A percentile compares a stretch with the other conserved stretches of the same genome.
Evolutionary conservation across 2,888 invertebrate species (phyloP).

Genomic region (Sympetrum striolatum): DNA sequence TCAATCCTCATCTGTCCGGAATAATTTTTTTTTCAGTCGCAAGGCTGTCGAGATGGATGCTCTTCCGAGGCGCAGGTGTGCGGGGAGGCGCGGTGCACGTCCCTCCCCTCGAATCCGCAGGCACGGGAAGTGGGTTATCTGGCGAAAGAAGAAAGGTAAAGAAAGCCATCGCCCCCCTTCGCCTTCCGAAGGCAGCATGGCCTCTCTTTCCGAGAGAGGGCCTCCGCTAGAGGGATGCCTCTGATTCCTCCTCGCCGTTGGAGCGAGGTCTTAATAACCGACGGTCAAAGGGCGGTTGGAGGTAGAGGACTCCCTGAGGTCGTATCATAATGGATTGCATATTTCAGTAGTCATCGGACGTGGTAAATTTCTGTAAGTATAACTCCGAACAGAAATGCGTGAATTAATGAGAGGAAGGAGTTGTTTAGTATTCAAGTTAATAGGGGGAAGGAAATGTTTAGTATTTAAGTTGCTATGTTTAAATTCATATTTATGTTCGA

Average conservation of each 20-base stretch:
- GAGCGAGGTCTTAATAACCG: too few relatives aligned
- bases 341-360: too few relatives aligned
- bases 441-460: too few relatives aligned
- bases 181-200: neutral
- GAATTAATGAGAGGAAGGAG: too few relatives aligned
- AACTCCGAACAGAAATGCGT: too few relatives aligned
- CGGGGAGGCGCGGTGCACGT: neutral
- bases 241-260: neutral
- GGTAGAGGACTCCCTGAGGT: too few relatives aligned
- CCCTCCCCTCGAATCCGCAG: neutral
- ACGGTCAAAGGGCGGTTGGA: too few relatives aligned
- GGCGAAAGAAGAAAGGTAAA: neutral
- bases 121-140: neutral
- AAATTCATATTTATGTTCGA: too few relatives aligned
- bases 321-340: too few relatives aligned
- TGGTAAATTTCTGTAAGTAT: too few relatives aligned
- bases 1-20: neutral
- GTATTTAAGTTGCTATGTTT: too few relatives aligned
- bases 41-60: neutral
- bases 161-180: neutral
- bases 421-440: too few relatives aligned
- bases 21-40: neutral
- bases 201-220: neutral
- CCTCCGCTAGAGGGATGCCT: neutral
- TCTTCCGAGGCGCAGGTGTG: neutral